Evolutionary conservation across 2,113 vertebrate species (phyloP), one percentile per base, ranked within the genome.

Genomic region (Neofelis nebulosa): DNA sequence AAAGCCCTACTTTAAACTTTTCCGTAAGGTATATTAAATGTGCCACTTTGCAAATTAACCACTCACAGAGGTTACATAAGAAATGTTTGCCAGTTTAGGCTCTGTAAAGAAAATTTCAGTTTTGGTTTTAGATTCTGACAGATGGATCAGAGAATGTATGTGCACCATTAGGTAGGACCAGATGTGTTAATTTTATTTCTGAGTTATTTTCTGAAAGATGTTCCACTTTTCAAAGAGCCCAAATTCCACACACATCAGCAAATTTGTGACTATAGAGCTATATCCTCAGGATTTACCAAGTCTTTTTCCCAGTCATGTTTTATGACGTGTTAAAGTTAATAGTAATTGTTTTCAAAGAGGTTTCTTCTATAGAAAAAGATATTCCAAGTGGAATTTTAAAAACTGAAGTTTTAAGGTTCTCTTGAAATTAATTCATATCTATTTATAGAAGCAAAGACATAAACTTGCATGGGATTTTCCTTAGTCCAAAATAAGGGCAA

Each of bases 301-400:
- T 36, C 76, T 57, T 80, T 96, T 95, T 89, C 41, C 69, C n/a
- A 89, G 45, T 25, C 15, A 27, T 63, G n/a, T 63, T 96, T 97
- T 95, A 92, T 73, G 74, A 95, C 86, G n/a, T 93, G 82, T 86
- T 95, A 88, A 83, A 76, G 71, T 91, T 68, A 80, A 84, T 27
- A 45, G 29, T 31, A 93, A 94, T 86, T 95, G 48, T 91, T 85
- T 90, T 79, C 50, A 97, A 89, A 83, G 61, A 87, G 66, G 18
- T 92, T 95, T 74, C 76, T 94, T 92, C 29, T 88, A 63, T 27
- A 78, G 19, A 57, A 86, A 98, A 76, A 91, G 19, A 19, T 4
- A 76, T 89, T 88, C 71, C 50, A 95, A 97, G 66, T 71, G 8
- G 36, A 87, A 92, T 96, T 92, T 94, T 92, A 23, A 97, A 92